Evolutionary conservation across 2,888 invertebrate species (phyloP), one percentile per base, ranked within the genome.

Genomic region (Hyposoter dolosus): DNA sequence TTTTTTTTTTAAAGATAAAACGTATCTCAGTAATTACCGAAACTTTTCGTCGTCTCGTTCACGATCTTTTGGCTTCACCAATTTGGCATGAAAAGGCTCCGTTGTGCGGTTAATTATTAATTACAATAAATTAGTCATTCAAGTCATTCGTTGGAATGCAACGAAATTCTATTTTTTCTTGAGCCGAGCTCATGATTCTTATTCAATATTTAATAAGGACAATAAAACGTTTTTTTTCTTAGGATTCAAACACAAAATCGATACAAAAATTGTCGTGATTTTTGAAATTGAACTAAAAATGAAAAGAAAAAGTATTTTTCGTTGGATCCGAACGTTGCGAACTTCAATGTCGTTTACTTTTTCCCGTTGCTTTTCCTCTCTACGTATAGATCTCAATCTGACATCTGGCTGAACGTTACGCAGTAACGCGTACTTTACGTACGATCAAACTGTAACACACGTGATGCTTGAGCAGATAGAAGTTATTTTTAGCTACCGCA

Each of bases 341-440:
- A 35, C 47, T 47, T 17, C 47, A 60, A 78, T 40, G 79, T 83
- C 74, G n/a, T 76, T 86, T 50, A 79, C 85, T 56, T 43, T 69
- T 35, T 23, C 68, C 35, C 32, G 32, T 69, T 83, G 71, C 76
- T 28, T 40, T 63, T 19, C 45, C 15, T n/a, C 23, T 7, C 63
- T 28, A 40, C 15, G 19, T 76, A 66, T 50, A 47, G 77, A 72
- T 72, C 81, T 77, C 66, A 47, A 65, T 68, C 32, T 43, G 80
- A 80, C 86, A 86, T 86, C 83, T 86, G 86, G 83, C 72, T 86
- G 77, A 86, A 77, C 86, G 83, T 82, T 69, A 65, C 74, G 75
- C 76, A 17, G 69, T 85, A 80, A 83, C 72, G 28, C 68, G 80
- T 40, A 35, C 50, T 71, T 80, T 40, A 66, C 74, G 74, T 74